A percentile compares a stretch with the other conserved stretches of the same genome.
Conservation (phyloP, 2,797 vertebrate species). For the Urosaurus nigricauda region DNA sequence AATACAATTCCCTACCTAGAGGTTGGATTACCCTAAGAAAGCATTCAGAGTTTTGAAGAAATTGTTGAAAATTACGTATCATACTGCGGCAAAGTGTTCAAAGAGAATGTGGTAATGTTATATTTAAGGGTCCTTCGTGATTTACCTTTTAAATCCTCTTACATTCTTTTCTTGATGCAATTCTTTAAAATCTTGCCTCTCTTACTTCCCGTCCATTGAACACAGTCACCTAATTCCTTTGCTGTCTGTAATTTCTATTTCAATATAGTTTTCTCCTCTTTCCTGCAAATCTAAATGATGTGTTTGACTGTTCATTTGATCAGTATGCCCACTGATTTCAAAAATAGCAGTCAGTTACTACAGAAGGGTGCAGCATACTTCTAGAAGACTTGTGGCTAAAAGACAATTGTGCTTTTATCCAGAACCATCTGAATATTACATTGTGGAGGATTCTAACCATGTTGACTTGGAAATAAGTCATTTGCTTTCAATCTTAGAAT, state of each 20-base stretch:
- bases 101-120: not conserved
- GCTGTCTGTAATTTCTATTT: not conserved
- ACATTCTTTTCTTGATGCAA: not conserved
- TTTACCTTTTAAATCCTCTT: not conserved
- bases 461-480: not conserved
- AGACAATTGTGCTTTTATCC: not conserved
- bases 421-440: not conserved
- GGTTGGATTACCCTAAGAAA: not conserved
- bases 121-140: not conserved
- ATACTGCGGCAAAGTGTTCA: not conserved
- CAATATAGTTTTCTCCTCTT: not conserved
- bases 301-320: not conserved
- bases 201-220: not conserved
- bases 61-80: not conserved
- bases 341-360: not conserved
- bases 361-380: not conserved
- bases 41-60: not conserved
- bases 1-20: not conserved
- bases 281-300: not conserved
- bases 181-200: too few relatives aligned
- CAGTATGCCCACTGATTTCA: slow-evolving; percentile 1
- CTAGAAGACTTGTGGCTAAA: not conserved
- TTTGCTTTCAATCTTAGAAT: slow-evolving; percentile 1
- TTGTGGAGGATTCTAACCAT: not conserved
- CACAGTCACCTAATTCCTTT: not conserved